Percentiles rank a stretch among this genome's conserved stretches.
Evolutionary conservation across 2,113 vertebrate species (phyloP).

Genomic region (Rhinolophus sinicus): DNA sequence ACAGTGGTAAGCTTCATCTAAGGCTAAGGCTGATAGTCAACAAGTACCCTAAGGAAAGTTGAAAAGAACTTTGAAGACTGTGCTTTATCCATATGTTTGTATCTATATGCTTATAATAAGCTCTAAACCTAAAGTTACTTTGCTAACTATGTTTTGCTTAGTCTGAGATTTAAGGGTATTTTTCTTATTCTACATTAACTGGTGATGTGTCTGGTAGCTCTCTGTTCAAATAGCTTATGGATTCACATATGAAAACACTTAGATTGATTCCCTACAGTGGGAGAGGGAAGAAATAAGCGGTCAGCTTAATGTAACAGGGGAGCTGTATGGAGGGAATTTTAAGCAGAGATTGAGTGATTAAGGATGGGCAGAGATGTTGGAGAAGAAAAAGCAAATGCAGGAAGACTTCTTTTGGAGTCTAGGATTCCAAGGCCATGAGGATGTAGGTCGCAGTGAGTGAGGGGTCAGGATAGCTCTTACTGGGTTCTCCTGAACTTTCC

Average conservation of each 20-base stretch:
- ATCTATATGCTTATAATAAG: neutral
- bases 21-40: neutral
- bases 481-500: neutral
- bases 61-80: neutral
- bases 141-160: neutral
- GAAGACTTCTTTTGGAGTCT: neutral
- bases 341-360: neutral
- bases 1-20: neutral
- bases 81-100: neutral
- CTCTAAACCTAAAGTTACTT: neutral
- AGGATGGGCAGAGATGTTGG: neutral
- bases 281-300: neutral
- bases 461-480: neutral
- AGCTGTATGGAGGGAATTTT: neutral
- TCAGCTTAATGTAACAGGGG: neutral
- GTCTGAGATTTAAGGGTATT: neutral
- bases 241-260: neutral
- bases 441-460: neutral
- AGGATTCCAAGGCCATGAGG: neutral
- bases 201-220: neutral
- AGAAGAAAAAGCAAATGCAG: neutral
- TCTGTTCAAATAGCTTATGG: neutral
- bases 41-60: neutral
- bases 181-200: neutral
- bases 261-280: neutral